Conservation (phyloP, 1,140 invertebrate species). For the Phortica variegata region DNA sequence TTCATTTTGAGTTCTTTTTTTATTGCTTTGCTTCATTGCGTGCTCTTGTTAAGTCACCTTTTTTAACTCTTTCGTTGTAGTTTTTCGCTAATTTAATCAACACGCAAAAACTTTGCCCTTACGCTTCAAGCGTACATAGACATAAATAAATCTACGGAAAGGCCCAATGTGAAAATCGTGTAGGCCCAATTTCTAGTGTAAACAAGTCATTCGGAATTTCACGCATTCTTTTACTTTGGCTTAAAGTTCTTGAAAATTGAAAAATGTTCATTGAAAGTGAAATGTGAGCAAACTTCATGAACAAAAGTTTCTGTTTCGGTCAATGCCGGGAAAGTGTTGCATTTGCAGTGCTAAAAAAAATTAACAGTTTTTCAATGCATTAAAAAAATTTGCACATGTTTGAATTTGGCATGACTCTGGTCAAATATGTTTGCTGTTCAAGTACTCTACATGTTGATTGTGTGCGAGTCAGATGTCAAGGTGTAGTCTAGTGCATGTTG, state of each 20-base stretch:
- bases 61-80: conserved; percentile 5
- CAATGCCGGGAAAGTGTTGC: conserved; percentile 1
- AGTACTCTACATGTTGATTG: no score
- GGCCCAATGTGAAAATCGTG: no score
- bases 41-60: conserved; percentile 44
- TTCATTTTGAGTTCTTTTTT: no score
- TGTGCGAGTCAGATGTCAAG: no score
- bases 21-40: conserved; percentile 42
- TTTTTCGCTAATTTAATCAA: conserved; percentile 48
- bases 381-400: no score
- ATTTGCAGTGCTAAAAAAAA: no score
- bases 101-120: conserved; percentile 24
- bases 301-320: conserved; percentile 17
- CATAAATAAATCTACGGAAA: no score
- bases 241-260: conserved; percentile 27
- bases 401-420: no score
- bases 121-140: background rate
- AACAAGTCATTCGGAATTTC: background rate
- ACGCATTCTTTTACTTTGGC: conserved; percentile 32
- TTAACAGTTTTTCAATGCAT: no score
- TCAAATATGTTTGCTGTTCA: no score
- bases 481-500: no score
- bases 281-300: conserved; percentile 9
- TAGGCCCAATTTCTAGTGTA: no score
- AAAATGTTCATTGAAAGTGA: conserved; percentile 20